Conservation (phyloP, 2,113 vertebrate genomes). For the Myanophis thanlyinensis region DNA sequence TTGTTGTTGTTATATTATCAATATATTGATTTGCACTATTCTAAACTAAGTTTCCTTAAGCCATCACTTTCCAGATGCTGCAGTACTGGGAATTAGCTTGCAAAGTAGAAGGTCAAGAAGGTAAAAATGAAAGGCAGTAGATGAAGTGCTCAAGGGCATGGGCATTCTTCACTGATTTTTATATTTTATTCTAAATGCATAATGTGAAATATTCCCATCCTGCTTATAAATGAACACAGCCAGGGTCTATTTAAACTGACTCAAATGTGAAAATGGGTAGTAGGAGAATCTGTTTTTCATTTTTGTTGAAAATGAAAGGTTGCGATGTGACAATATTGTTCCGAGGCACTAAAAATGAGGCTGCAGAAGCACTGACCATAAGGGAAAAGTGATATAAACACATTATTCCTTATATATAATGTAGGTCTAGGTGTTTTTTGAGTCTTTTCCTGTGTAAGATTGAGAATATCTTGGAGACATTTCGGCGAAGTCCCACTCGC, state of each 20-base stretch:
- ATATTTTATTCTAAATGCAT: conserved; percentile 18
- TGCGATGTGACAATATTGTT: conserved; percentile 18
- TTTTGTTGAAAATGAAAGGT: conserved; percentile 3
- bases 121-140: conserved; percentile 37
- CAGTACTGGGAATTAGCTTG: conserved; percentile 62
- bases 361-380: conserved; percentile 12
- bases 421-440: too few relatives aligned
- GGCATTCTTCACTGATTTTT: conserved; percentile 15
- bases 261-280: conserved; percentile 8
- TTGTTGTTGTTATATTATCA: conserved; percentile 46
- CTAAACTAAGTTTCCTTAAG: conserved; percentile 69
- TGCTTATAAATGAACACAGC: conserved; percentile 14
- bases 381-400: conserved; percentile 20
- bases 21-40: conserved; percentile 60
- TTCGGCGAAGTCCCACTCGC: too few relatives aligned
- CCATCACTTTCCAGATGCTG: conserved; percentile 57
- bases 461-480: too few relatives aligned
- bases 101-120: conserved; percentile 47
- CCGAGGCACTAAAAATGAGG: conserved; percentile 36
- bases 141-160: background rate
- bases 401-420: background rate
- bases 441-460: too few relatives aligned
- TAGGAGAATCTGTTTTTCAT: background rate
- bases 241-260: background rate
- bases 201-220: background rate